A percentile compares a stretch with the other conserved stretches of the same genome.
Evolutionary conservation across 1,140 invertebrate species (phyloP).

Genomic region (Cepaea nemoralis): DNA sequence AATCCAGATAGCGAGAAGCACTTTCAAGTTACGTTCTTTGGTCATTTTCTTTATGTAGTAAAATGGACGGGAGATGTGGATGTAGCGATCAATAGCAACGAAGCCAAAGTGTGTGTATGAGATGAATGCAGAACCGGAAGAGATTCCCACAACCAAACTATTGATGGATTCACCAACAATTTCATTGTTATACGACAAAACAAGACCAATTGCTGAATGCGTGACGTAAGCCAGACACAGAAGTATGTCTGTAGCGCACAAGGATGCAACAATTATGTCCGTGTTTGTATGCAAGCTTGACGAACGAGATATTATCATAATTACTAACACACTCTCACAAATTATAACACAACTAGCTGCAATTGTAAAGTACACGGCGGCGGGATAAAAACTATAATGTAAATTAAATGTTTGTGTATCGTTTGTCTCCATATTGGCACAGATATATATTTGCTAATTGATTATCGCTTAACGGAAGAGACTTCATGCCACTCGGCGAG

Average conservation of each 20-base stretch:
- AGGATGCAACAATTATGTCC: not conserved
- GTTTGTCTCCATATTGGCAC: too few species aligned
- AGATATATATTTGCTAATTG: too few species aligned
- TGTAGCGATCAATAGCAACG: not conserved
- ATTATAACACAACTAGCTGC: not conserved
- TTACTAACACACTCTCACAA: not conserved
- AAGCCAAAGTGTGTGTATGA: not conserved
- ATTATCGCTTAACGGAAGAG: too few species aligned
- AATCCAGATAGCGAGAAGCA: not conserved
- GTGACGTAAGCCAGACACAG: not conserved
- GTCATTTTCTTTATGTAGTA: constrained; percentile 17
- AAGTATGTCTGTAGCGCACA: not conserved
- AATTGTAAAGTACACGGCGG: not conserved
- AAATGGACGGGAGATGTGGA: not conserved
- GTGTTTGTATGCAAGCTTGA: not conserved
- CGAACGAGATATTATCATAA: not conserved
- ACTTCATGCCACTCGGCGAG: too few species aligned
- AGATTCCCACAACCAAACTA: not conserved
- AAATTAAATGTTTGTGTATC: too few species aligned
- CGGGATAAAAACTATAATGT: too few species aligned
- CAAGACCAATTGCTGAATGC: not conserved
- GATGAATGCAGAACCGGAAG: not conserved
- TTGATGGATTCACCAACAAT: not conserved
- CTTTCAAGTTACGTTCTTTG: not conserved
- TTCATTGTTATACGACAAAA: not conserved